Evolutionary conservation across 2,888 invertebrate genomes (phyloP).

Genomic region (Laspeyria flexula): DNA sequence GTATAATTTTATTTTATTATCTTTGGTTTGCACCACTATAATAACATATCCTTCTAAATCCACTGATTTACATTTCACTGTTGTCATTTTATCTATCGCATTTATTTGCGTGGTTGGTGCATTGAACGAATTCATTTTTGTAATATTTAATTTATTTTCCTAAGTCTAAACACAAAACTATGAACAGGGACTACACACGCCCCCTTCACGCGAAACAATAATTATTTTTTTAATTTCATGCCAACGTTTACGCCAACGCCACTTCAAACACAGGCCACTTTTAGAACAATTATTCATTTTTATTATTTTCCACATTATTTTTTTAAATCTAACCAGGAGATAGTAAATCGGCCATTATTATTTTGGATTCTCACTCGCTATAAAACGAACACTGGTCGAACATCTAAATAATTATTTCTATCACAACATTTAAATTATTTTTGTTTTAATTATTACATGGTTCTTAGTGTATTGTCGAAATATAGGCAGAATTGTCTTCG

Average conservation of each 20-base stretch:
- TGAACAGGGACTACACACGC: conserved; percentile 41
- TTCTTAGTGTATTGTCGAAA: conserved; percentile 51
- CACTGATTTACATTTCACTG: conserved; percentile 87
- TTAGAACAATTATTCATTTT: conserved; percentile 73
- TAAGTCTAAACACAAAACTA: conserved; percentile 45
- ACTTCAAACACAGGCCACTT: conserved; percentile 74
- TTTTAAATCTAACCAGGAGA: conserved; percentile 67
- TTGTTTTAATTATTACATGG: conserved; percentile 29
- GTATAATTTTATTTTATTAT: conserved; percentile 97
- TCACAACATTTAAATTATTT: conserved; percentile 39
- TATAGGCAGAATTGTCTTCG: conserved; percentile 36
- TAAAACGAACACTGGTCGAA: conserved; percentile 32
- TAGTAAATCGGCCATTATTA: conserved; percentile 69
- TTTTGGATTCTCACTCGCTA: conserved; percentile 43
- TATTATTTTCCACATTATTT: conserved; percentile 60
- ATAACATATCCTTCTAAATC: conserved; percentile 98
- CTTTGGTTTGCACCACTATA: conserved; percentile 96
- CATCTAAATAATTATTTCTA: conserved; percentile 49
- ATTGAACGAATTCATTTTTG: conserved; percentile 81
- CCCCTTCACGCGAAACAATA: conserved; percentile 32
- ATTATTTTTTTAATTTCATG: conserved; percentile 53
- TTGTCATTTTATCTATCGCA: conserved; percentile 80
- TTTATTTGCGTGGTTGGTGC: conserved; percentile 81
- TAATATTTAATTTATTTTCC: conserved; percentile 41
- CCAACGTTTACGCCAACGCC: conserved; percentile 83